Evolutionary conservation across 2,888 invertebrate species (phyloP).

Genomic region (Leptopilina myrica): DNA sequence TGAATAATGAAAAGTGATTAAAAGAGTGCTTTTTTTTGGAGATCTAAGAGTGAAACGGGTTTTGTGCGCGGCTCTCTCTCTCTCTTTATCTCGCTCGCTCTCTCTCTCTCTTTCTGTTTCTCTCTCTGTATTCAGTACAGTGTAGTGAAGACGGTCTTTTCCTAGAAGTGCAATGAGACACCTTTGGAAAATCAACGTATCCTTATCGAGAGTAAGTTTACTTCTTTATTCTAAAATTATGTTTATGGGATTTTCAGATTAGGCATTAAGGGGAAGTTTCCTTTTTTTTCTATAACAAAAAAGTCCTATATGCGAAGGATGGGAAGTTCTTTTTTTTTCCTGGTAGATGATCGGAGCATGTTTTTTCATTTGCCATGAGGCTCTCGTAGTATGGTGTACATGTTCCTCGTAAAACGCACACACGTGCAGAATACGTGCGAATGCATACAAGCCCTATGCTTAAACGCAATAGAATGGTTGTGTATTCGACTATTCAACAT

Average conservation of each 20-base stretch:
- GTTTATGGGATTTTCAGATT: background rate
- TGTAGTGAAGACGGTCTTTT: conserved; percentile 53
- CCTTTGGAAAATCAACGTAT: conserved; percentile 52
- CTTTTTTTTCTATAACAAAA: too few relatives aligned
- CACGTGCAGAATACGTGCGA: conserved; percentile 44
- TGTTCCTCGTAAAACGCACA: conserved; percentile 42
- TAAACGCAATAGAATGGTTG: conserved; percentile 17
- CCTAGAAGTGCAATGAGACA: conserved; percentile 61
- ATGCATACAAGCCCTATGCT: conserved; percentile 41
- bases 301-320: too few relatives aligned
- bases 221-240: background rate
- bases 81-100: conserved; percentile 22
- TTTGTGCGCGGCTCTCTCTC: conserved; percentile 48
- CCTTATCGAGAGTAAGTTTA: conserved; percentile 56
- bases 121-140: conserved; percentile 51
- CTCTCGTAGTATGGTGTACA: conserved; percentile 24
- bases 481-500: conserved; percentile 27
- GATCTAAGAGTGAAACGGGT: conserved; percentile 48
- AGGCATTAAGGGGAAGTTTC: too few relatives aligned
- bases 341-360: conserved; percentile 27
- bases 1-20: conserved; percentile 49
- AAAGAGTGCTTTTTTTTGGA: conserved; percentile 43
- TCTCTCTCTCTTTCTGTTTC: background rate
- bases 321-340: background rate
- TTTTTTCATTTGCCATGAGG: conserved; percentile 45